A percentile compares a stretch with the other conserved stretches of the same genome.
These are phyloP conservation scores for Eulemur coronatus DNA, from an alignment of 2,797 vertebrate genomes.

Conservation along the genomic window DNA sequence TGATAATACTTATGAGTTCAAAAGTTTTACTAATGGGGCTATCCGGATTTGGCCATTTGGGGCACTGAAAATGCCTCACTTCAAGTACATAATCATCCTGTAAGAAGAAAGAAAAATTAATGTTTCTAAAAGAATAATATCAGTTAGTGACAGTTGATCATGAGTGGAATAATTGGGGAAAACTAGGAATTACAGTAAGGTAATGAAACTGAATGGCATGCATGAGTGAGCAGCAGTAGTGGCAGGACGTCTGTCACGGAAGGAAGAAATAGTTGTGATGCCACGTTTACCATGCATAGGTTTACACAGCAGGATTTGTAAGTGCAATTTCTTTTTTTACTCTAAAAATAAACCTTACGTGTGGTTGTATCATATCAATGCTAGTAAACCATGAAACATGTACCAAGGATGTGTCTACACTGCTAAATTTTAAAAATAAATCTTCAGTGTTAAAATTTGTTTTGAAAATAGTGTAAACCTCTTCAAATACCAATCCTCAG, in stretches of 20 bases:
- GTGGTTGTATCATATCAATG: neutral
- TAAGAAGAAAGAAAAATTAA: neutral
- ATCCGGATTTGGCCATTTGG: constrained; percentile 97
- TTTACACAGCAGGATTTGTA: neutral
- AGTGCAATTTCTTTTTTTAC: neutral
- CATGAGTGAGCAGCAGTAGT: rapidly evolving
- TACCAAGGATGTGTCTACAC: neutral
- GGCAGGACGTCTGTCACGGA: rapidly evolving
- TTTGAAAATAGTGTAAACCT: neutral
- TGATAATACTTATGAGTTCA: constrained; percentile 92
- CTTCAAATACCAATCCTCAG: neutral
- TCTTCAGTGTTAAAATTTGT: neutral
- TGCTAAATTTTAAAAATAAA: neutral
- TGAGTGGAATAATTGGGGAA: neutral
- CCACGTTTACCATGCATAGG: rapidly evolving
- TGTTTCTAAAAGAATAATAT: neutral
- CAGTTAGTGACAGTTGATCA: neutral
- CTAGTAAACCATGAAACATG: neutral
- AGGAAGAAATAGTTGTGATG: neutral
- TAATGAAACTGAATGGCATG: neutral
- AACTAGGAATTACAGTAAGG: neutral
- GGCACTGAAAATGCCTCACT: constrained; percentile 93
- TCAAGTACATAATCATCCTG: constrained; percentile 97
- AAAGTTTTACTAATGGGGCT: constrained; percentile 95
- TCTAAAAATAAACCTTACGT: neutral